Evolutionary conservation across 1,140 invertebrate species (phyloP).

Genomic region (Solenopsis invicta): DNA sequence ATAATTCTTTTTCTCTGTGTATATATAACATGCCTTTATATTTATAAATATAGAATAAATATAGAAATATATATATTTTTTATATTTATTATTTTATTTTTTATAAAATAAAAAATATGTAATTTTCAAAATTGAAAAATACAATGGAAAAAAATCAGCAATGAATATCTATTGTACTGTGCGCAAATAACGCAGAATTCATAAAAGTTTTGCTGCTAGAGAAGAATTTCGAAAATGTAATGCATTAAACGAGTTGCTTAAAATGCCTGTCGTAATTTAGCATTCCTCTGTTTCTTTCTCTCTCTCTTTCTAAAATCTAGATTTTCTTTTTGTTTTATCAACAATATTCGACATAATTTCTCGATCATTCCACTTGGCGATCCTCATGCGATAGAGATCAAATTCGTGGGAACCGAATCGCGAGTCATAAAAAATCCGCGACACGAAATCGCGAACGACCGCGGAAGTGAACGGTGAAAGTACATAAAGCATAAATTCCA

Average conservation of each 20-base stretch:
- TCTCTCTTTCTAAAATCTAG: neutral
- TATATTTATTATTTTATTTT: constrained; percentile 3
- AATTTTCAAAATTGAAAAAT: neutral
- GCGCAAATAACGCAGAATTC: neutral
- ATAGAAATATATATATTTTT: neutral
- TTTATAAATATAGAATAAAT: neutral
- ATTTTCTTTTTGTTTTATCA: neutral
- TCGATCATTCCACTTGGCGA: neutral
- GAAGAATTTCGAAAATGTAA: constrained; percentile 10
- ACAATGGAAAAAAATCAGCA: neutral
- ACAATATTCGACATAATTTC: neutral
- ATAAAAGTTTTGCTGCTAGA: neutral
- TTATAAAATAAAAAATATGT: neutral
- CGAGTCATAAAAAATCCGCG: constrained; percentile 17
- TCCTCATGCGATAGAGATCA: constrained; percentile 5
- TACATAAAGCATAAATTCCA: constrained; percentile 68
- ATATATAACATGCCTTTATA: neutral
- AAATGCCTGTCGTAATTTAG: neutral
- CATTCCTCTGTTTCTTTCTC: neutral
- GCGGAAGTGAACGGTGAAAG: constrained; percentile 72
- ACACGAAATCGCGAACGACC: constrained; percentile 37
- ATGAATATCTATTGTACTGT: neutral
- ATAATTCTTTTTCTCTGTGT: too few relatives aligned
- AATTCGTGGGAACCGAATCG: neutral
- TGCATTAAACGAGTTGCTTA: neutral